Evolutionary conservation across 2,113 vertebrate genomes (phyloP), one percentile per base, ranked within the genome.

Genomic region (Vulpes lagopus): DNA sequence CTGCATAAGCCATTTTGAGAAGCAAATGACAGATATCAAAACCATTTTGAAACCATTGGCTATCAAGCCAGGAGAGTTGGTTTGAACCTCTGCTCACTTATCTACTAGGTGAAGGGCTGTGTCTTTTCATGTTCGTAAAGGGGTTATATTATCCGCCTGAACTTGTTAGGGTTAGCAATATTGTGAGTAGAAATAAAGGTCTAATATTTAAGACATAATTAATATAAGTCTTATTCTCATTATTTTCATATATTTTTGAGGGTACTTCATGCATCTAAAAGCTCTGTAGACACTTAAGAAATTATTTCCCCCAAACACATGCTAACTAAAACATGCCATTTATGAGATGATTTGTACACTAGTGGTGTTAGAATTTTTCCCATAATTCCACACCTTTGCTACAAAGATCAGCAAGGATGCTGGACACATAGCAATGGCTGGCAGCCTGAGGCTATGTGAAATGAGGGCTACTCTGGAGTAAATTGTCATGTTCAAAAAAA

Each of bases 401-500:
- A 11, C 55, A 80, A 53, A 79, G 30, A 25, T 65, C 35, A 80
- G 35, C 20, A 55, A 49, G 23, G 5, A 94, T 1, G 22, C 51
- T 73, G 32, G 22, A 27, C 59, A 16, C 22, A n/a, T 5, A 96
- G 57, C 14, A 82, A 95, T 62, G 81, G 4, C 22, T 14, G 16
- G 38, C 16, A 91, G 49, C 92, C 53, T 1, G 15, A 80, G 35
- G 94, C 92, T 73, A 14, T 94, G 91, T 96, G 71, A 87, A 97
- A 91, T 96, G 84, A 96, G 55, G 95, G 85, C 80, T 88, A 78
- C 73, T 95, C 88, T 91, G 95, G 74, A 97, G 74, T 97, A 89
- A 96, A 98, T n/a, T 96, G 96, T 96, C 96, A 93, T 95, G 95
- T 86, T 97, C 88, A 95, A 88, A 97, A 98, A 98, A 98, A 90